Evolutionary conservation across 2,888 invertebrate genomes (phyloP).

Genomic region (Drosophila acutilabella): DNA sequence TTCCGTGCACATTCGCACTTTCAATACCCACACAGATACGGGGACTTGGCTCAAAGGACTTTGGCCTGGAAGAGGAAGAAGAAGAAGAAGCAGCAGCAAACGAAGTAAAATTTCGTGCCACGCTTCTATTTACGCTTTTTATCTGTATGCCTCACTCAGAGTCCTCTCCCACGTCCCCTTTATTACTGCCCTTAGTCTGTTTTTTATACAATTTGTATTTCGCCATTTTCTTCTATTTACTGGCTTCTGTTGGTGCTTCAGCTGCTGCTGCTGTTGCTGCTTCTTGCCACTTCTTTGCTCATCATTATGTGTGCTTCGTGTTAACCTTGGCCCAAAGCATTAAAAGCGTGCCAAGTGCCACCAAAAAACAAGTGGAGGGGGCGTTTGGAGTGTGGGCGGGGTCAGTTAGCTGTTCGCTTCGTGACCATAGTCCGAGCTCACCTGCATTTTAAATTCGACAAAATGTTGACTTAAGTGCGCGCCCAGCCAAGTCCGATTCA

Average conservation of each 20-base stretch:
- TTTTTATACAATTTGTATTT: conserved; percentile 77
- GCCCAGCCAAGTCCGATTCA: conserved; percentile 16
- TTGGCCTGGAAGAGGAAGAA: background rate
- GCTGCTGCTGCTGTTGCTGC: conserved; percentile 8
- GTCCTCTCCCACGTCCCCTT: background rate
- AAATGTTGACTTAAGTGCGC: conserved; percentile 49
- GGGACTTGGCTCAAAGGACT: conserved; percentile 34
- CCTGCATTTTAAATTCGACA: conserved; percentile 71
- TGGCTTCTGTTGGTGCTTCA: conserved; percentile 15
- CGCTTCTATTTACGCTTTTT: conserved; percentile 78
- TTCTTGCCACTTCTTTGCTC: conserved; percentile 40
- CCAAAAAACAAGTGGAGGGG: conserved; percentile 23
- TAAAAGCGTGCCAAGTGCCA: conserved; percentile 77
- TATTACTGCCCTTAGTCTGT: conserved; percentile 10
- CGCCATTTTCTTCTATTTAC: conserved; percentile 65
- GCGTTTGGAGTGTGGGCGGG: background rate
- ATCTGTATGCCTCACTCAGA: conserved; percentile 67
- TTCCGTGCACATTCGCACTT: conserved; percentile 62
- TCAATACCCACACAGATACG: conserved; percentile 41
- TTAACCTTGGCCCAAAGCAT: conserved; percentile 74
- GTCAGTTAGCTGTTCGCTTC: background rate
- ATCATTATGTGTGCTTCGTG: conserved; percentile 55
- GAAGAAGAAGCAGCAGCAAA: conserved; percentile 19
- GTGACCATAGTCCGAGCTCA: conserved; percentile 20
- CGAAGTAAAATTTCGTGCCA: conserved; percentile 63